Base-by-base conservation (phyloP, 2,113 vertebrate species). In the Amblyornis subalaris region DNA sequence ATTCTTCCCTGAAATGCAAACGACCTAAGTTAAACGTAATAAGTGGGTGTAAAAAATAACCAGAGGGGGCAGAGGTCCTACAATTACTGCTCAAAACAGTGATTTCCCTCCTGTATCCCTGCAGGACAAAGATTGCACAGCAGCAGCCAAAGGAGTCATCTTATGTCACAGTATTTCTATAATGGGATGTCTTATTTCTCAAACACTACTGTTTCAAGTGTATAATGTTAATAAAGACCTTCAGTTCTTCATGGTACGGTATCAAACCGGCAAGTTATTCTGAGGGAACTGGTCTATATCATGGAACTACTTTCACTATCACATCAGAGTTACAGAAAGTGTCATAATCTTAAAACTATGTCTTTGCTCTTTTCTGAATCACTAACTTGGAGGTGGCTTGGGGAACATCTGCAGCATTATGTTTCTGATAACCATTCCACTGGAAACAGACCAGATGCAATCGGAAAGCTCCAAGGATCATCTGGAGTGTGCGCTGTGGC, bases 401-500 rank as follows among this genome's bases (percentile, higher is more conserved):
- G 40, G 45, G 20, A 95, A 85, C 19, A 45, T 47, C 8, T 54
- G 33, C 35, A 76, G 29, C 8, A 4, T n/a, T 38, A 24, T 19
- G 28, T 44, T 89, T 77, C 40, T 78, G 40, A 51, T 89, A 87
- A 91, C 2, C 7, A 7, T 14, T 36, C 17, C 48, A 20, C 36
- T 60, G 75, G 53, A 69, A 85, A 40, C 15, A 88, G 31, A 69
- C 2, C 40, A 75, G 70, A 67, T 26, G 26, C 28, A 75, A 13
- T 7, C 1, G 25, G 65, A 44, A 87, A 87, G 15, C 28, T 86
- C 36, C 73, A 64, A 64, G 81, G 54, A 69, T 53, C 29, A 29
- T 1, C 0, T 2, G 26, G 5, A 74, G 8, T 26, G 22, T 13
- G 47, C 0, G 0, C 7, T 47, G 50, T 44, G 47, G 29, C 35